These are phyloP conservation scores for Odontomyia ornata DNA, from an alignment of 2,888 invertebrate genomes.

Conservation along the genomic window DNA sequence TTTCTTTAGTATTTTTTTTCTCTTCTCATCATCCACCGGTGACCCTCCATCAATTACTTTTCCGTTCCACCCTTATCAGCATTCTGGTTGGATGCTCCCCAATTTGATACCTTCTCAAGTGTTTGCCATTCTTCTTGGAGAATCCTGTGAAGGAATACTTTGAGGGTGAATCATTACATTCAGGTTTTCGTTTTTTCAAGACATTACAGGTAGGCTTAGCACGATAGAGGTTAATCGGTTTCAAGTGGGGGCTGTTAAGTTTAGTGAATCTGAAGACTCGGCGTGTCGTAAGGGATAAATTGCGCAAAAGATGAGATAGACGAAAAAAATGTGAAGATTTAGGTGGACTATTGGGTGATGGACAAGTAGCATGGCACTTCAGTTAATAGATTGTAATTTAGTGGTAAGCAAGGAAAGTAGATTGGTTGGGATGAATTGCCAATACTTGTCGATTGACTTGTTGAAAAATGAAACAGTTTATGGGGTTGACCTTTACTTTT, in stretches of 20 bases:
- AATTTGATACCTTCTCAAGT: conserved; percentile 50
- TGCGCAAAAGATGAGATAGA: conserved; percentile 9
- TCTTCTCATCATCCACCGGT: not conserved
- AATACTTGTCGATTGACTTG: too few species aligned
- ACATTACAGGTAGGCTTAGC: conserved; percentile 43
- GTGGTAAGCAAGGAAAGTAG: not conserved
- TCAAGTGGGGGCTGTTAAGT: conserved; percentile 43
- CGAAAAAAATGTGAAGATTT: conserved; percentile 12
- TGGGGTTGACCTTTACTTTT: too few species aligned
- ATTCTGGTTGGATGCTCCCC: conserved; percentile 49
- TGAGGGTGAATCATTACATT: conserved; percentile 28
- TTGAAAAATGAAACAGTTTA: too few species aligned
- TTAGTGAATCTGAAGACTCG: conserved; percentile 38
- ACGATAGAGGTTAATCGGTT: conserved; percentile 47
- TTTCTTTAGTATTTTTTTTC: conserved; percentile 38
- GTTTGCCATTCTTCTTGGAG: conserved; percentile 45
- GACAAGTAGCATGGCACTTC: conserved; percentile 33
- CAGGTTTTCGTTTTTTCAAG: conserved; percentile 26
- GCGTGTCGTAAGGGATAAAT: conserved; percentile 33
- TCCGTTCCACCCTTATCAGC: conserved; percentile 49
- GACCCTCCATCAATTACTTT: conserved; percentile 44
- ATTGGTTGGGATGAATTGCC: not conserved
- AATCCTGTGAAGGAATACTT: conserved; percentile 25
- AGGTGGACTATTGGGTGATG: conserved; percentile 29
- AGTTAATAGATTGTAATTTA: conserved; percentile 38